These are phyloP conservation scores for Caranx ignobilis DNA, from an alignment of 2,113 vertebrate genomes.

Conservation along the genomic window DNA sequence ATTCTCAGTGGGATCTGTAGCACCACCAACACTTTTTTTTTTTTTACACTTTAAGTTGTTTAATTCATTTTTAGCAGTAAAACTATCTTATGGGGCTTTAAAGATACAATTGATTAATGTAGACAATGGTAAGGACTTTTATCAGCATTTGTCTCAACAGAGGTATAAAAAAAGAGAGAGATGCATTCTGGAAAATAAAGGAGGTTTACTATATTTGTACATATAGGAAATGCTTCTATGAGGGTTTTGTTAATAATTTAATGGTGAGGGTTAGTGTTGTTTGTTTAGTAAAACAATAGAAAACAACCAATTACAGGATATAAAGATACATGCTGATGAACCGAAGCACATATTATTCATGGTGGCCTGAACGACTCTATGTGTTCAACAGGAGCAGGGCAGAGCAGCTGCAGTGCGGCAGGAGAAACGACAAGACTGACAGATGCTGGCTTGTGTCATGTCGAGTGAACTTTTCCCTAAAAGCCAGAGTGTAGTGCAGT, in stretches of 20 bases:
- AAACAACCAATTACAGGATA: neutral
- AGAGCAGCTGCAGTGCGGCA: constrained; percentile 45
- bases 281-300: neutral
- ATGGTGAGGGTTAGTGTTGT: neutral
- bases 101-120: neutral
- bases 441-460: constrained; percentile 17
- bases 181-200: neutral
- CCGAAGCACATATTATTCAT: neutral
- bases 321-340: neutral
- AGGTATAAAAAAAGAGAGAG: neutral
- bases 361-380: constrained; percentile 5
- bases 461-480: constrained; percentile 17
- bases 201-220: neutral
- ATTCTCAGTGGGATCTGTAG: constrained; percentile 41
- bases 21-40: neutral
- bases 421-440: constrained; percentile 39
- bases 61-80: neutral
- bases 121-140: neutral
- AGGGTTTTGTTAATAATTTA: neutral
- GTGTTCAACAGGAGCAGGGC: constrained; percentile 9
- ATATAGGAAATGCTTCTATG: neutral
- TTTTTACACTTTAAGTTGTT: neutral
- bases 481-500: constrained; percentile 3
- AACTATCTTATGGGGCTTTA: neutral
- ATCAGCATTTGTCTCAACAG: neutral